A percentile compares a stretch with the other conserved stretches of the same genome.
Evolutionary conservation across 2,113 vertebrate species (phyloP).

Genomic region (Daboia siamensis): DNA sequence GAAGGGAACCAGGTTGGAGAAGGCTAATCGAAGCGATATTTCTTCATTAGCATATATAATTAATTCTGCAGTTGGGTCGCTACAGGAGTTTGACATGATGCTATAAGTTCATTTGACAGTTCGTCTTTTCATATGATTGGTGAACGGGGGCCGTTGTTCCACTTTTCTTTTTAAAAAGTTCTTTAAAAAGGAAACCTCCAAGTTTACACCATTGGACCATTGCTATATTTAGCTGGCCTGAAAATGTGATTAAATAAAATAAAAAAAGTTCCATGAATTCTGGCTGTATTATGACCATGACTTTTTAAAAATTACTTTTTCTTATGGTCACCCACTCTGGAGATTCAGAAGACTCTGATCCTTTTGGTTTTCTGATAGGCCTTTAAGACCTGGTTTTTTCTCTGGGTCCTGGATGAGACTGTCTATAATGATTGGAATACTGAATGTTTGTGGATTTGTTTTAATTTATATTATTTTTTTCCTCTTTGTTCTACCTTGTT

Average conservation of each 20-base stretch:
- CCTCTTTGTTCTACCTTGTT: background rate
- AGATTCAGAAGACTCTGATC: background rate
- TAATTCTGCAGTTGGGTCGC: slow-evolving; percentile 21
- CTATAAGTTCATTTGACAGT: background rate
- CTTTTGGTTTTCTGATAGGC: background rate
- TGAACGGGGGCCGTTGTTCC: background rate
- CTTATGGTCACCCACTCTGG: background rate
- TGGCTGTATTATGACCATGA: background rate
- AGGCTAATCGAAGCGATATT: slow-evolving; percentile 20
- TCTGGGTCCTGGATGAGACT: background rate
- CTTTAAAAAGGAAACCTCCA: background rate
- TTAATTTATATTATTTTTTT: background rate
- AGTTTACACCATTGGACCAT: background rate
- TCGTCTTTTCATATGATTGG: background rate
- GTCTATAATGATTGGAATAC: background rate
- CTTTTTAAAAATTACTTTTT: background rate
- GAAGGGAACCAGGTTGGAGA: background rate
- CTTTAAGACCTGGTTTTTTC: background rate
- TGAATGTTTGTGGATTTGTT: background rate
- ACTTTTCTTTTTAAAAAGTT: background rate
- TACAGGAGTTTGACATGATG: background rate
- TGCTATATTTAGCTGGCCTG: background rate
- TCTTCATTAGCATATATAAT: slow-evolving; percentile 35
- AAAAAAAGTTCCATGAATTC: background rate
- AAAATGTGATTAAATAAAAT: background rate